A percentile compares a stretch with the other conserved stretches of the same genome.
Conservation (phyloP, 53 echinoderm and acorn worm species). For the Pentamera pediparva region DNA sequence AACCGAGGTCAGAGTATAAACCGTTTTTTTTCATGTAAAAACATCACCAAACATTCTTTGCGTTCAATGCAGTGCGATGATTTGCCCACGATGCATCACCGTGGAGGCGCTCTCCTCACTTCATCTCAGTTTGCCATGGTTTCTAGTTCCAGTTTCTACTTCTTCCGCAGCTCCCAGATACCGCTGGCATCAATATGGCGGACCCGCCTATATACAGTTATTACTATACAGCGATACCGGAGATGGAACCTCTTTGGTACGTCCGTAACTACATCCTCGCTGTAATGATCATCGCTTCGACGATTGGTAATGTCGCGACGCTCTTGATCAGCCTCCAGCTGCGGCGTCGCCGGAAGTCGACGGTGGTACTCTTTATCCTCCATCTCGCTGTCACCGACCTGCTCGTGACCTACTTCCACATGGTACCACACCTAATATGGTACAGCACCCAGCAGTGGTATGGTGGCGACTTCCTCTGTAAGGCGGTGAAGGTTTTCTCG, state of each 20-base stretch:
- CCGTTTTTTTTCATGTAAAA: too few species aligned
- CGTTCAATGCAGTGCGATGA: too few species aligned
- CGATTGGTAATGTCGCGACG: constrained; percentile 81
- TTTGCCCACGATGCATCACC: too few species aligned
- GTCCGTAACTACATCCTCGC: constrained; percentile 9
- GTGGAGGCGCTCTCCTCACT: too few species aligned
- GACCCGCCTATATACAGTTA: neutral
- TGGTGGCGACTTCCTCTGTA: constrained; percentile 76
- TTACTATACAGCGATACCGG: constrained; percentile 21
- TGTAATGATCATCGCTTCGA: constrained; percentile 75
- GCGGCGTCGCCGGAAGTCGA: constrained; percentile 79
- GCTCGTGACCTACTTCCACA: constrained; percentile 82
- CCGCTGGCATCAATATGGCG: neutral
- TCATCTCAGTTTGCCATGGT: too few species aligned
- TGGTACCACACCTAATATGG: constrained; percentile 81
- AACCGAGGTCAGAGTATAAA: too few species aligned
- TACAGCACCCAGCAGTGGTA: constrained; percentile 67
- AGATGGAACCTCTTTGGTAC: neutral
- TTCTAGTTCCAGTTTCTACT: too few species aligned
- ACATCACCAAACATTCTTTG: too few species aligned
- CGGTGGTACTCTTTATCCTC: constrained; percentile 77
- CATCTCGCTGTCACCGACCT: constrained; percentile 86
- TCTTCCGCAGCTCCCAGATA: too few species aligned
- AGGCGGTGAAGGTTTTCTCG: constrained; percentile 79
- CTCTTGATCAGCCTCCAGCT: constrained; percentile 70